A percentile compares a stretch with the other conserved stretches of the same genome.
Evolutionary conservation across 2,797 vertebrate species (phyloP).

Genomic region (Parauchenoglanis ngamensis): DNA sequence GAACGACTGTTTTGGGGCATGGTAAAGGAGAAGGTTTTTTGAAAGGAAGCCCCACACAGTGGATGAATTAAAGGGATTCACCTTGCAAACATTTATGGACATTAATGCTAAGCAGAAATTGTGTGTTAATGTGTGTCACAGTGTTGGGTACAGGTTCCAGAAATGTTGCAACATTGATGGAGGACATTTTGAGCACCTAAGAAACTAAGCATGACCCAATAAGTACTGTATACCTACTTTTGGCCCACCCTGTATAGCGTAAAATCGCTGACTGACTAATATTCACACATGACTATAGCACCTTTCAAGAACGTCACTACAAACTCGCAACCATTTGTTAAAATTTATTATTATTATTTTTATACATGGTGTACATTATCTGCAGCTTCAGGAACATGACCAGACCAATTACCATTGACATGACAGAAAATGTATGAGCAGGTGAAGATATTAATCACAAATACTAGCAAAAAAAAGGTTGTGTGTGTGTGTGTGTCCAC

Average conservation of each 20-base stretch:
- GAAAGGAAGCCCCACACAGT: too few species aligned
- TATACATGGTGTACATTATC: background rate
- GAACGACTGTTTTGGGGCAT: too few species aligned
- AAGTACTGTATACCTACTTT: too few species aligned
- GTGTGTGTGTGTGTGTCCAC: background rate
- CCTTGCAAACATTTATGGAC: too few species aligned
- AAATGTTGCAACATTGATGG: too few species aligned
- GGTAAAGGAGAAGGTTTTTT: too few species aligned
- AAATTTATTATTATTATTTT: background rate
- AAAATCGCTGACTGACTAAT: background rate
- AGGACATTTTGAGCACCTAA: too few species aligned
- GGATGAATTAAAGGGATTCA: too few species aligned
- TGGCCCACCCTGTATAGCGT: background rate
- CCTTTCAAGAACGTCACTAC: background rate
- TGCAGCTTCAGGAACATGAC: background rate
- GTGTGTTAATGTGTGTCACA: too few species aligned
- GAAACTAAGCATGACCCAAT: too few species aligned
- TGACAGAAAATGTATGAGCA: slow-evolving; percentile 8
- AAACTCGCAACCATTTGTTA: background rate
- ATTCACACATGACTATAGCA: background rate
- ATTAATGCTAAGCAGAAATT: too few species aligned
- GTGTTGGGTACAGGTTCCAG: too few species aligned
- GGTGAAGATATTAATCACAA: background rate
- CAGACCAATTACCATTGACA: background rate
- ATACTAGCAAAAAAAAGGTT: background rate